phyloP scores from a whole-genome alignment of 1,140 invertebrate genomes.

The Trichoplusia ni region DNA sequence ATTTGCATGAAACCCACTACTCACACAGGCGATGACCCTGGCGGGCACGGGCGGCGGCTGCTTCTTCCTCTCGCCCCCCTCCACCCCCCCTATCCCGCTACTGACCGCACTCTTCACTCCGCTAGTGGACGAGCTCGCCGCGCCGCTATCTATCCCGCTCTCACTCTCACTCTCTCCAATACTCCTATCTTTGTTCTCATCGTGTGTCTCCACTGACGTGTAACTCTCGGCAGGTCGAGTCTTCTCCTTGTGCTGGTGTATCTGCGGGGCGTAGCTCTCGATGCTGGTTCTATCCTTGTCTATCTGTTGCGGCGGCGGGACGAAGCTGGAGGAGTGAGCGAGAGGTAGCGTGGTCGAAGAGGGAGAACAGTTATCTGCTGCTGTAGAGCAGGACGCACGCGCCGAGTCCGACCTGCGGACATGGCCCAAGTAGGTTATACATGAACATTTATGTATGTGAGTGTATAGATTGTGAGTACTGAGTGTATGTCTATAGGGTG shows the following conservation, averaged over 20 bases:
- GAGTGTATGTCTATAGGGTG: neutral
- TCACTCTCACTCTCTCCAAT: slow-evolving; percentile 6
- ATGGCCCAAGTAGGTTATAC: neutral
- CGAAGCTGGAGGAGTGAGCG: neutral
- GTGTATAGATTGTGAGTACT: neutral
- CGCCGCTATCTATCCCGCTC: slow-evolving; percentile 12
- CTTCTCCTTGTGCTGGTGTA: neutral
- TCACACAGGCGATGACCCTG: slow-evolving; percentile 19
- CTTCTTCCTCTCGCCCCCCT: neutral
- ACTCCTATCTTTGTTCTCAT: neutral
- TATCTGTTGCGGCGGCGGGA: neutral
- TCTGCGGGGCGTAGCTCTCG: slow-evolving; percentile 4
- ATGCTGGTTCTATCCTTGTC: slow-evolving; percentile 15
- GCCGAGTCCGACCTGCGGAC: slow-evolving; percentile 30
- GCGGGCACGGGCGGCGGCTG: slow-evolving; percentile 13
- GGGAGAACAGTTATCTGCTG: slow-evolving; percentile 26
- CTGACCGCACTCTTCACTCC: neutral
- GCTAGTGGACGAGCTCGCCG: neutral
- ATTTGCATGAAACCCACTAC: neutral
- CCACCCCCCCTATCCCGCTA: slow-evolving; percentile 1
- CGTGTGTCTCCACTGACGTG: neutral
- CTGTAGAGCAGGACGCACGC: slow-evolving; percentile 35
- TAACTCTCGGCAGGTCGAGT: neutral
- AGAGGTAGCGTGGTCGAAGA: neutral
- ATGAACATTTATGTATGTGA: neutral